phyloP scores from a whole-genome alignment of 2,113 vertebrate genomes.

The Limnothrissa miodon region DNA sequence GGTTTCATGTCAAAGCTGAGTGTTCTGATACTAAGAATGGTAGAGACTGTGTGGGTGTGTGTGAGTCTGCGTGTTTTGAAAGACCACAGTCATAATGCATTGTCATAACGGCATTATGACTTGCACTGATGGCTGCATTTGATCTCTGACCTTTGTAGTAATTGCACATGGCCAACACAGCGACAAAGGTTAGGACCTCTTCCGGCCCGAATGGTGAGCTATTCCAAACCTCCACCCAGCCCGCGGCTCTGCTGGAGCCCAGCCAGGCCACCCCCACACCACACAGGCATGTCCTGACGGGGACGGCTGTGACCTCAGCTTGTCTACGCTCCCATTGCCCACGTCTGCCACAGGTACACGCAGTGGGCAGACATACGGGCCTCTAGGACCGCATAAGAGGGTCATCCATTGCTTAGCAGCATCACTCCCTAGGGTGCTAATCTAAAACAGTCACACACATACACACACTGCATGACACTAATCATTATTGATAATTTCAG shows the following conservation, averaged over 20 bases:
- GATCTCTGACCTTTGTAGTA: conserved; percentile 65
- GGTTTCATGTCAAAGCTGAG: too few species aligned
- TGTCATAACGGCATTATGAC: conserved; percentile 51
- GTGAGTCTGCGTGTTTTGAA: conserved; percentile 42
- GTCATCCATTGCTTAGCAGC: background rate
- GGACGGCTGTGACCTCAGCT: background rate
- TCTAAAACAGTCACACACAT: background rate
- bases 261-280: background rate
- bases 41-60: background rate
- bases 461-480: background rate
- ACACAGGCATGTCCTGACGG: background rate
- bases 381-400: background rate
- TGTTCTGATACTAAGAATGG: background rate
- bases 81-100: background rate
- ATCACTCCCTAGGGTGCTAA: background rate
- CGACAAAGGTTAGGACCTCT: conserved; percentile 55
- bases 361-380: background rate
- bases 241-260: background rate
- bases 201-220: conserved; percentile 26
- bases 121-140: conserved; percentile 55
- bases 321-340: background rate
- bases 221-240: conserved; percentile 20
- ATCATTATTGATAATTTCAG: too few species aligned
- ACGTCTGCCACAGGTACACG: background rate
- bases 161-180: conserved; percentile 54